Evolutionary conservation across 1,140 invertebrate species (phyloP).

Genomic region (Drosophila mayri): DNA sequence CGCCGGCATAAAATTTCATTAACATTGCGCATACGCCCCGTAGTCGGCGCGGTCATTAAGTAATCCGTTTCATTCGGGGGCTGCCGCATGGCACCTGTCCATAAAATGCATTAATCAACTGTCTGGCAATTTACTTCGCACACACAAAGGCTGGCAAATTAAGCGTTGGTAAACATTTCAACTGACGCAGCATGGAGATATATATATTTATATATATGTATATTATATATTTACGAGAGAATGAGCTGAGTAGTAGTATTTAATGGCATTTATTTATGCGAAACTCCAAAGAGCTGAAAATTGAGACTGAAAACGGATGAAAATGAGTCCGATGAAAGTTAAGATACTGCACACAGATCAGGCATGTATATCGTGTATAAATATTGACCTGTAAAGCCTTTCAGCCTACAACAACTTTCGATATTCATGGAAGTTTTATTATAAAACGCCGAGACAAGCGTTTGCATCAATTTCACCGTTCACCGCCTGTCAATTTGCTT

Average conservation of each 20-base stretch:
- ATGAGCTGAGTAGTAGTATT: slow-evolving; percentile 13
- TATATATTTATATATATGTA: neutral
- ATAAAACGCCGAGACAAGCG: slow-evolving; percentile 1
- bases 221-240: slow-evolving; percentile 7
- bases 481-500: slow-evolving; percentile 23
- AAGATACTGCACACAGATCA: slow-evolving; percentile 1
- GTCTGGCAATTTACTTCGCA: slow-evolving; percentile 69
- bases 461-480: slow-evolving; percentile 18
- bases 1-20: slow-evolving; percentile 67
- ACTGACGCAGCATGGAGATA: neutral
- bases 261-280: slow-evolving; percentile 16
- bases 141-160: slow-evolving; percentile 30
- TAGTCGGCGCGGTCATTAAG: slow-evolving; percentile 59
- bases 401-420: slow-evolving; percentile 1
- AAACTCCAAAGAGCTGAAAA: slow-evolving; percentile 23
- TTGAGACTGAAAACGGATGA: slow-evolving; percentile 7
- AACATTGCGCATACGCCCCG: slow-evolving; percentile 71
- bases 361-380: neutral
- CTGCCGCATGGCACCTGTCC: slow-evolving; percentile 54
- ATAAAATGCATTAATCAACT: slow-evolving; percentile 78
- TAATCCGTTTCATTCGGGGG: slow-evolving; percentile 56
- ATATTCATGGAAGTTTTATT: neutral
- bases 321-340: slow-evolving; percentile 7
- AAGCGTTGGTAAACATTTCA: slow-evolving; percentile 36
- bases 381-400: slow-evolving; percentile 7